Evolutionary conservation across 2,888 invertebrate genomes (phyloP), one percentile per base, ranked within the genome.

Genomic region (Tetragonisca angustula): DNA sequence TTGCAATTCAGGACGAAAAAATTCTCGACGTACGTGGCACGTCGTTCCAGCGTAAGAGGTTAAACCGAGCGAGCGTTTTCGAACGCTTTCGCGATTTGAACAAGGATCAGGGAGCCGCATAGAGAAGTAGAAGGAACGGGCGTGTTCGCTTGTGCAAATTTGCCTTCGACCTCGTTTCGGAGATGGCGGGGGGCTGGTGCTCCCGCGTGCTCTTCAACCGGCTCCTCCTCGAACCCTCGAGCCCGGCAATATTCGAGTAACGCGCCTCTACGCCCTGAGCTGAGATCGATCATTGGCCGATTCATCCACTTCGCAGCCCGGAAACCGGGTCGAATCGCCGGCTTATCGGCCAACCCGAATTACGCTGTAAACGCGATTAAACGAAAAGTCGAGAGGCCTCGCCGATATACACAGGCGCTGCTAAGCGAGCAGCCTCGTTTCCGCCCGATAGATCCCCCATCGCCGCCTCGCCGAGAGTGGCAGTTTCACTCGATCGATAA

Each of bases 161-260:
- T 88, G 86, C 88, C 87, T 88, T 86, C 89, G 89, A 90, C 90
- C 90, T 86, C 84, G 86, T 90, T 90, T 81, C 81, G 69, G 80
- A 85, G 87, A 86, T 83, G 43, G 43, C 85, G 36, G 76, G 76
- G 76, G 64, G 59, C 82, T 21, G n/a, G 79, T n/a, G n/a, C n/a
- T 71, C 75, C 71, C 67, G 24, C 54, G 54, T 56, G 15, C 61
- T 76, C 78, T 80, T 64, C 68, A 72, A 19, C 74, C 36, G 32
- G 36, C 68, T 54, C 50, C 59, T 61, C 3, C 32, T 4, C 82
- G 76, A 59, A 74, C 61, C 61, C 70, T 77, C 83, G 80, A 32
- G 54, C 56, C 43, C 74, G 62, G n/a, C 70, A 67, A 81, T 81
- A 88, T 87, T 86, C 88, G 78, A 87, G 87, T 77, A 84, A 89